Evolutionary conservation across 2,888 invertebrate genomes (phyloP), one percentile per base, ranked within the genome.

Genomic region (Ditula angustiorana): DNA sequence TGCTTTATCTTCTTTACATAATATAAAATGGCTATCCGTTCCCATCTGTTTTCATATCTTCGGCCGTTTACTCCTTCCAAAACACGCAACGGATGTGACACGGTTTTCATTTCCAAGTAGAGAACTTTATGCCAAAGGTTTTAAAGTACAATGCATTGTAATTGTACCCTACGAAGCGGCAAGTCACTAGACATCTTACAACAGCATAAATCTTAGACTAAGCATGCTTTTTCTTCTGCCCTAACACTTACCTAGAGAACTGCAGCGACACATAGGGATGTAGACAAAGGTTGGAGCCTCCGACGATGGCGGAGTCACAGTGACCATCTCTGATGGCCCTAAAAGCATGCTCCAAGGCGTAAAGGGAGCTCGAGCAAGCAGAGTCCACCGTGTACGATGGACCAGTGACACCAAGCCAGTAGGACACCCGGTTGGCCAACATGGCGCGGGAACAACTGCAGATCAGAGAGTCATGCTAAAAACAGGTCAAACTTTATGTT

Each of bases 331-430:
- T 92, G 49, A 98, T 95, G 0, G 96, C 94, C 52, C 94, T 93
- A 82, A 96, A 96, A 11, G 96, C 97, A 69, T 96, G 96, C 75
- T 98, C 97, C 61, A 99, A 71, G 0, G 98, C 98, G 74, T 97
- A 95, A 71, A 98, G 93, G 7, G 98, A 97, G 61, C 98, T 98
- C n/a, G 98, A 98, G 83, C 99, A 99, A 0, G 99, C 99, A 0
- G 98, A 98, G 87, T 99, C 99, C 8, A 98, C 93, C 0, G 96
- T 94, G 88, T 96, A 97, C 4, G 98, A 98, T 0, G 98, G 98
- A 0, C 99, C 98, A 74, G 96, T 96, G 13, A 97, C 93, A 24
- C 98, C 98, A 67, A 99, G 94, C 88, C 96, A 96, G 85, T 97
- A 98, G 0, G 98, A 98, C 69, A 99, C 94, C 58, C 98, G 95